These are phyloP conservation scores for Zaprionus obscuricornis DNA, from an alignment of 2,888 invertebrate genomes.

Conservation along the genomic window DNA sequence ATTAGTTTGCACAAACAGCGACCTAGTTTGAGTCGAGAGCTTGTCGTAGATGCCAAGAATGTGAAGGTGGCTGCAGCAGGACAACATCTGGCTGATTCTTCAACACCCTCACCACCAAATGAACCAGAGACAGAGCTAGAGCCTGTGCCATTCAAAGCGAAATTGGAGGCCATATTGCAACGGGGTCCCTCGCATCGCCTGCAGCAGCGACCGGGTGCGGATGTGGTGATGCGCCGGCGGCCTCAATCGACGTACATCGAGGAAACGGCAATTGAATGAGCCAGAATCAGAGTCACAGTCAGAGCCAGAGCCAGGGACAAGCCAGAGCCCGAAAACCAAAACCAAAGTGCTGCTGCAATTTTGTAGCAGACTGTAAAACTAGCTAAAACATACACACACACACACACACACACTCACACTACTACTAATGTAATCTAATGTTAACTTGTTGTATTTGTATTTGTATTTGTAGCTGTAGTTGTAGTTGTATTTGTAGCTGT, in stretches of 20 bases:
- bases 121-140: slow-evolving; percentile 33
- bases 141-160: slow-evolving; percentile 76
- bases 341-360: slow-evolving; percentile 34
- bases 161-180: slow-evolving; percentile 79
- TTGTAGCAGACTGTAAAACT: slow-evolving; percentile 40
- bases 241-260: slow-evolving; percentile 65
- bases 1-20: slow-evolving; percentile 65
- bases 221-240: slow-evolving; percentile 55
- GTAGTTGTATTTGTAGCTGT: slow-evolving; percentile 18
- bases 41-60: slow-evolving; percentile 50
- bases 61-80: slow-evolving; percentile 13
- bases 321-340: slow-evolving; percentile 17
- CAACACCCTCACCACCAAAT: slow-evolving; percentile 11
- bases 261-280: slow-evolving; percentile 54
- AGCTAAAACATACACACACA: slow-evolving; percentile 21
- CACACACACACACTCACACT: too few relatives aligned
- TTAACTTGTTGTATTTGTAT: slow-evolving; percentile 37
- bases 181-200: slow-evolving; percentile 77
- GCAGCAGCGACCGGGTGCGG: slow-evolving; percentile 62
- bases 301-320: too few relatives aligned
- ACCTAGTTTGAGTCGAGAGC: slow-evolving; percentile 66
- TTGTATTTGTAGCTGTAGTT: not conserved
- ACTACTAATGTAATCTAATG: slow-evolving; percentile 58
- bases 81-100: slow-evolving; percentile 24
- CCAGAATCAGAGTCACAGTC: not conserved